Base-by-base conservation (phyloP, 92 coral and sea anemone genomes). In the Siderastrea siderea region DNA sequence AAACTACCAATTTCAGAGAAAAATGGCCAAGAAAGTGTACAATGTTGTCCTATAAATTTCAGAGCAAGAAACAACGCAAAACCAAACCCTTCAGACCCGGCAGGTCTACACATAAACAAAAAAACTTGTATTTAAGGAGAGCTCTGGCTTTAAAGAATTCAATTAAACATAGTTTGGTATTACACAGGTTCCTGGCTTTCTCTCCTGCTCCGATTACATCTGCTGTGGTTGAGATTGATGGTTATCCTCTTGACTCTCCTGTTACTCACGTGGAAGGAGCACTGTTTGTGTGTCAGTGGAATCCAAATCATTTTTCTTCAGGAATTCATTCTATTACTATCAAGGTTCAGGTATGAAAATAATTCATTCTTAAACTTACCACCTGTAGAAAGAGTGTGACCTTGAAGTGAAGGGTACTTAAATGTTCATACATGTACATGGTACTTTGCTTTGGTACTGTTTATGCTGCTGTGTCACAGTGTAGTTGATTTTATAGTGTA, bases 321-420 rank as follows among this genome's bases (percentile, higher is more conserved):
- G 99, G 99, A 26, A 60, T 95, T 60, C 99, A 97, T 84, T 94
- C 90, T 6, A 84, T 97, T 15, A 95, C 89, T 72, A 95, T 97
- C 7, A 92, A 52, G 46, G 98, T 88, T 16, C 80, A 88, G 92
- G 99, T 97, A 76, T 58, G 83, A 47, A 50, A 7, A 10, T 4
- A 70, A 7, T 57, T 13, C 13, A 7, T 57, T 57, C 13, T 57
- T 57, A 14, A 26, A 26, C 38, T 26, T 26, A 26, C 0, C 38
- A 26, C 38, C 38, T 26, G 38, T 26, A 26, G 38, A 26, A 26
- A 26, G 38, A 26, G 38, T 26, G 38, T 26, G 38, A 26, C 38
- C 38, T 26, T 26, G 38, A 26, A 26, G 6, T 52, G 57, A 52
- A 52, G 9, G 5, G 57, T 52, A 5, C 57, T 52, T 52, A 52